Percentiles rank a stretch among this genome's conserved stretches.
These are phyloP conservation scores for Drosophila pseudotakahashii DNA, from an alignment of 2,888 invertebrate species.

Conservation along the genomic window DNA sequence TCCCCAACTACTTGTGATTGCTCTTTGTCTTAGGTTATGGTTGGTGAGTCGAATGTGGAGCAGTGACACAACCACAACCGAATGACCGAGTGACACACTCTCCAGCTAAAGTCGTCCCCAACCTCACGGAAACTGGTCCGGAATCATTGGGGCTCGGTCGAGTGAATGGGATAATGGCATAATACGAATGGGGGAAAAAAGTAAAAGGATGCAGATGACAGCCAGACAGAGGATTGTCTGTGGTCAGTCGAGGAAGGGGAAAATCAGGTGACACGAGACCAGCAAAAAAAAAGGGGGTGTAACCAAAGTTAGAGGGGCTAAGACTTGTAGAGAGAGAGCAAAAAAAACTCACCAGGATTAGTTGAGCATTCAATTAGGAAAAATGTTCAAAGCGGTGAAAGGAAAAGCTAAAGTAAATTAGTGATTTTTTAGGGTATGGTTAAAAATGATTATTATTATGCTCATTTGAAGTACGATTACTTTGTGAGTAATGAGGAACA, in stretches of 20 bases:
- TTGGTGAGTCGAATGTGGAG: slow-evolving; percentile 56
- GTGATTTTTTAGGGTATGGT: neutral
- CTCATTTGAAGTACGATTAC: neutral
- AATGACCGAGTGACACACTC: slow-evolving; percentile 76
- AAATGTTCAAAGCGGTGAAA: slow-evolving; percentile 2
- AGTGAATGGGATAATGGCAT: slow-evolving; percentile 30
- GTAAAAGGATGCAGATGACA: slow-evolving; percentile 40
- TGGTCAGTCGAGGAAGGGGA: slow-evolving; percentile 24
- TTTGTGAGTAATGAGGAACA: neutral
- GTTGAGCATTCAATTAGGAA: slow-evolving; percentile 3
- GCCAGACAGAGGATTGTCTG: slow-evolving; percentile 26
- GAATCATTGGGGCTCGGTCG: slow-evolving; percentile 19
- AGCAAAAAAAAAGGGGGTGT: slow-evolving; percentile 7
- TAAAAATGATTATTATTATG: neutral
- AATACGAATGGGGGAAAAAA: slow-evolving; percentile 8
- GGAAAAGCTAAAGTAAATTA: neutral
- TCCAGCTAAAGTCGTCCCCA: slow-evolving; percentile 3
- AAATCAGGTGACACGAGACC: neutral
- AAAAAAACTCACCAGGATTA: slow-evolving; percentile 7
- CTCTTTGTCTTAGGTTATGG: slow-evolving; percentile 69
- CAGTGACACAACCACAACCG: slow-evolving; percentile 63
- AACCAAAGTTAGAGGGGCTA: neutral
- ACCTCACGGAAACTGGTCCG: slow-evolving; percentile 35
- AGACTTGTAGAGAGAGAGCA: neutral
- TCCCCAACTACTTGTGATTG: slow-evolving; percentile 8